These are phyloP conservation scores for Lucifuga dentata DNA, from an alignment of 2,113 vertebrate genomes.

Conservation along the genomic window DNA sequence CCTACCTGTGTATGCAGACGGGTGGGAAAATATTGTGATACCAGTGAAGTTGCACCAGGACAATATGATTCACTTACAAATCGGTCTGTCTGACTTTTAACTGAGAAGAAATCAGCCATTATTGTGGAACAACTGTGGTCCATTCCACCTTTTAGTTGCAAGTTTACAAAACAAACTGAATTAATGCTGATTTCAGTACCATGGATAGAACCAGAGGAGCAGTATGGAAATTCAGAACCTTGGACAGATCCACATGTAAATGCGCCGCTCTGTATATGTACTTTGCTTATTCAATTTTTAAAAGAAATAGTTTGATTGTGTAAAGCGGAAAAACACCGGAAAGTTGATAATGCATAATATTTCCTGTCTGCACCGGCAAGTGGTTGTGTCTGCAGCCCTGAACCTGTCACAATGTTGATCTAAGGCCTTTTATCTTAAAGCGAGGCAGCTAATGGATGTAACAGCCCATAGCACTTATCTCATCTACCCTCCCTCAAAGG, in stretches of 20 bases:
- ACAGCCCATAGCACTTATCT: conserved; percentile 63
- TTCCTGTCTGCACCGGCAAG: conserved; percentile 19
- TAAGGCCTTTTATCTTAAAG: conserved; percentile 62
- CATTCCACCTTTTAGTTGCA: neutral
- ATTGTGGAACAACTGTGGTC: conserved; percentile 8
- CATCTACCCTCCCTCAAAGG: conserved; percentile 44
- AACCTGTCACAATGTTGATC: conserved; percentile 39
- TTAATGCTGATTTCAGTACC: conserved; percentile 37
- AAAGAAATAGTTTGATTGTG: conserved; percentile 23
- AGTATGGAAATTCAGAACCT: conserved; percentile 17
- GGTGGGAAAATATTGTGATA: conserved; percentile 17
- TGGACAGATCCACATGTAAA: conserved; percentile 43
- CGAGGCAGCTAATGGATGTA: conserved; percentile 69
- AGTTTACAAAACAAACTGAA: conserved; percentile 17
- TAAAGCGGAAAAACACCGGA: neutral
- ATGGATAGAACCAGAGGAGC: conserved; percentile 23
- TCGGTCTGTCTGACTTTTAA: conserved; percentile 48
- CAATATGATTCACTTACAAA: conserved; percentile 55
- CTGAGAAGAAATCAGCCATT: conserved; percentile 46
- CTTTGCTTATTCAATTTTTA: neutral
- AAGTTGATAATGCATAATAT: conserved; percentile 30
- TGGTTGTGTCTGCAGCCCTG: conserved; percentile 25
- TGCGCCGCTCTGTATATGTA: neutral
- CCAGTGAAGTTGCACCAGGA: too few species aligned
- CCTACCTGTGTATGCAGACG: conserved; percentile 3